phyloP scores from a whole-genome alignment of 2,113 vertebrate species.

The Micronycteris hirsuta region DNA sequence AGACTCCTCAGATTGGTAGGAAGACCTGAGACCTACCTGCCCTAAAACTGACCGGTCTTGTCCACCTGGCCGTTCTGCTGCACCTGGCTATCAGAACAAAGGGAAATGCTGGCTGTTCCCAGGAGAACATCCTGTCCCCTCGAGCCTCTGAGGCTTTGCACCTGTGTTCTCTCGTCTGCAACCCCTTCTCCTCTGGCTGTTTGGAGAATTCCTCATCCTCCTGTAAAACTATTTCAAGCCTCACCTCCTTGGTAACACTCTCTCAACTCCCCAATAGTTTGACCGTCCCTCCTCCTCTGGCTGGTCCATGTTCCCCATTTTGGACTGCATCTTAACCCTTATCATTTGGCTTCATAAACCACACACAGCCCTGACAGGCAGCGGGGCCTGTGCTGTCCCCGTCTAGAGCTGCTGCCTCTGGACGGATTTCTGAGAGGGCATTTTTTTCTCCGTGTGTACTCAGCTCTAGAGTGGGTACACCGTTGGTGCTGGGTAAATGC shows the following conservation, averaged over 20 bases:
- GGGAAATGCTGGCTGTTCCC: accelerated
- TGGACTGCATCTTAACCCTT: not conserved
- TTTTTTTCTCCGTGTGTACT: not conserved
- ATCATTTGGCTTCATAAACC: not conserved
- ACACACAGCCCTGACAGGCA: not conserved
- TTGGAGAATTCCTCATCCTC: not conserved
- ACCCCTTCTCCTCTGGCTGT: not conserved
- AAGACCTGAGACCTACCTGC: not conserved
- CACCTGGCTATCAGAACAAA: not conserved
- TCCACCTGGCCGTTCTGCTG: not conserved
- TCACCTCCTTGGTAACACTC: not conserved
- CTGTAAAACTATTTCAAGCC: not conserved
- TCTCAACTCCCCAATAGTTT: not conserved
- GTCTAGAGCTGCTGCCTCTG: accelerated
- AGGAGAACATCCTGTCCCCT: not conserved
- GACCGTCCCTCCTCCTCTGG: not conserved
- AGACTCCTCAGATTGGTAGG: not conserved
- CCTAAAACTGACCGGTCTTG: too few species aligned
- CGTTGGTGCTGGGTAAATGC: accelerated
- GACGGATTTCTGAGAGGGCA: accelerated
- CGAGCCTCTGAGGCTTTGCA: not conserved
- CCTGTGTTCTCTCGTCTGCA: not conserved
- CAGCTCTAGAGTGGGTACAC: not conserved
- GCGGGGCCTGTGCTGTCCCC: accelerated
- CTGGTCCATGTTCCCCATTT: not conserved